These are phyloP conservation scores for Diabrotica undecimpunctata DNA, from an alignment of 1,140 invertebrate species.

Conservation along the genomic window DNA sequence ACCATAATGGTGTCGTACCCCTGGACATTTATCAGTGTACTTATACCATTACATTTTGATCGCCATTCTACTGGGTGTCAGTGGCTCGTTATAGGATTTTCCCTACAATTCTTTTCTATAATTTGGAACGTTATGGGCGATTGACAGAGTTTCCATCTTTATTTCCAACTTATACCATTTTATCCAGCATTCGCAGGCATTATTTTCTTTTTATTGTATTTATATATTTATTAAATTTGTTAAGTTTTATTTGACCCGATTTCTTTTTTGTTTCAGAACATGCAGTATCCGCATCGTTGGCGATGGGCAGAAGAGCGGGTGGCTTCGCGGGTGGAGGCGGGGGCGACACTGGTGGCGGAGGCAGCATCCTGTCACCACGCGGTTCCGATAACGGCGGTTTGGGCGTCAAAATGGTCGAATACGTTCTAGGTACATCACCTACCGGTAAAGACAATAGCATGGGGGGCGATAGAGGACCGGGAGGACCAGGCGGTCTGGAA, in stretches of 20 bases:
- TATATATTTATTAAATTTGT: too few relatives aligned
- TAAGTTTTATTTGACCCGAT: background rate
- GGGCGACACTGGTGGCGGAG: conserved; percentile 49
- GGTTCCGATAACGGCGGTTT: conserved; percentile 72
- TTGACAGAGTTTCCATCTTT: too few relatives aligned
- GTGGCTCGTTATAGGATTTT: too few relatives aligned
- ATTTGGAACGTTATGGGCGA: too few relatives aligned
- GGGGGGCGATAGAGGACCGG: conserved; percentile 46
- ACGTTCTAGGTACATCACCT: conserved; percentile 88
- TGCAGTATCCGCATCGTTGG: conserved; percentile 70
- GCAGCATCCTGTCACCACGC: conserved; percentile 65
- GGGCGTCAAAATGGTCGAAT: conserved; percentile 98
- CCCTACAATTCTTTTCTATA: too few relatives aligned
- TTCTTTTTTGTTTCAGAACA: conserved; percentile 53
- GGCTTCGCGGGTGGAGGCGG: conserved; percentile 54
- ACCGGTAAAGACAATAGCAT: conserved; percentile 65
- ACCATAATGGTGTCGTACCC: too few relatives aligned
- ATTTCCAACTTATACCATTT: too few relatives aligned
- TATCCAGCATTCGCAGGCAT: too few relatives aligned
- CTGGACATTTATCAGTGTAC: too few relatives aligned
- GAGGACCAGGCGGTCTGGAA: conserved; percentile 49
- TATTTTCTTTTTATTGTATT: too few relatives aligned
- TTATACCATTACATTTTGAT: too few relatives aligned
- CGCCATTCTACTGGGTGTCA: too few relatives aligned
- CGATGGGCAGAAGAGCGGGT: conserved; percentile 62